phyloP scores from a whole-genome alignment of 2,888 invertebrate species.

The Drosophila ezoana region DNA sequence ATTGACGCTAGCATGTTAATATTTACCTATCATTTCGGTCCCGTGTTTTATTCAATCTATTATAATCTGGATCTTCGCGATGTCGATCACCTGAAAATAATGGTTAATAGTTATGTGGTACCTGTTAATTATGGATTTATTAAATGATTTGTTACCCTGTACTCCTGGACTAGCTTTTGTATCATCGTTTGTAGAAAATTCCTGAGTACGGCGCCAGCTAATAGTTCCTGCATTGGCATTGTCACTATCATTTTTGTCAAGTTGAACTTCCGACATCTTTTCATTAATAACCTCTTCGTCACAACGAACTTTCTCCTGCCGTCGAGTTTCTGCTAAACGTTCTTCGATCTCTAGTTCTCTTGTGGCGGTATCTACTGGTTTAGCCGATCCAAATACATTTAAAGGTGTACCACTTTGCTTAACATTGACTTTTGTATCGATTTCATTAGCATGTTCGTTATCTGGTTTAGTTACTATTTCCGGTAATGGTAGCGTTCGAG shows the following conservation, averaged over 20 bases:
- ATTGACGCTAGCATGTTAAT: no score
- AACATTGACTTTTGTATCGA: conserved; percentile 33
- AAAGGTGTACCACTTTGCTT: conserved; percentile 83
- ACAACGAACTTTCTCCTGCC: conserved; percentile 73
- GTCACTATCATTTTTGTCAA: conserved; percentile 82
- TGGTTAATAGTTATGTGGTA: no score
- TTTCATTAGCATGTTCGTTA: conserved; percentile 81
- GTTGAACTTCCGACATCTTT: conserved; percentile 71
- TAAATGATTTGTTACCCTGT: conserved; percentile 33
- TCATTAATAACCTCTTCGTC: conserved; percentile 70
- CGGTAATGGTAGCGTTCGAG: conserved; percentile 90
- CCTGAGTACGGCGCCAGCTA: conserved; percentile 81
- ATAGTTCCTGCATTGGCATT: conserved; percentile 71
- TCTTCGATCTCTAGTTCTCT: conserved; percentile 96
- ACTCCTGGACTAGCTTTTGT: conserved; percentile 77
- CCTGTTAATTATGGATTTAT: not conserved
- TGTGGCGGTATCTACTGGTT: conserved; percentile 96
- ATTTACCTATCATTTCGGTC: conserved; percentile 68
- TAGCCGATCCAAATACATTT: conserved; percentile 97
- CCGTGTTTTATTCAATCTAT: conserved; percentile 67
- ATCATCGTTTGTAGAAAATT: conserved; percentile 50
- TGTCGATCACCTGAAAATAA: conserved; percentile 69
- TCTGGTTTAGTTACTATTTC: conserved; percentile 85
- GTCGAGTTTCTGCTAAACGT: conserved; percentile 88
- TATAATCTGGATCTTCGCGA: conserved; percentile 68